Evolutionary conservation across 1,140 invertebrate species (phyloP), one percentile per base, ranked within the genome.

Genomic region (Belonocnema kinseyi): DNA sequence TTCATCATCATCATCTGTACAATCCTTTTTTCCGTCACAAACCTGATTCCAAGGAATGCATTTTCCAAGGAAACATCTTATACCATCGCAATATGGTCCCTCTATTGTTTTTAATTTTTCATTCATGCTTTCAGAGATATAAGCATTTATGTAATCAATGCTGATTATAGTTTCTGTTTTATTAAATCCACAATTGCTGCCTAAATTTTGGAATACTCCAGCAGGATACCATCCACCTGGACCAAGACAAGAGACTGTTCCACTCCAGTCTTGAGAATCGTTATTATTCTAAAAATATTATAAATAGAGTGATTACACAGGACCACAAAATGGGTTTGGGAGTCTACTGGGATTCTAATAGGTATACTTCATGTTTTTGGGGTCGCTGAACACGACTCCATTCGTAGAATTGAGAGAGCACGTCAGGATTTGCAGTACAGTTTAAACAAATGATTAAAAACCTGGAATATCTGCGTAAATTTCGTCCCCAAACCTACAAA

Each of bases 1-100:
- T 87, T 96, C 95, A 83, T 96, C 95, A 13, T 88, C 90, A 17
- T 91, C 93, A 82, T 94, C 93, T 85, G 94, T 92, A 89, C 97
- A 98, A 80, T 97, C 93, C 0, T 84, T 84, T 58, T 94, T 89
- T 0, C 94, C 94, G 86, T 98, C 93, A 85, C 96, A 97, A 40
- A 96, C 89, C 72, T 93, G 91, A 8, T 90, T 75, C 54, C 92
- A 89, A 1, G 93, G 82, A 26, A 97, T 83, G 88, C 96, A 97
- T 61, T 93, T 86, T 0, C 96, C 96, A 52, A 95, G 89, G 21
- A 91, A 87, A 89, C 96, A 98, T 73, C 94, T 91, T n/a, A 93
- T 84, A 1, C 94, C 94, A 6, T 89, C 66, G 81, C 95, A 96
- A 10, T 77, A 5, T 3, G 91, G 85, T 70, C 85, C 78, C 16